Evolutionary conservation across 2,113 vertebrate genomes (phyloP), one percentile per base, ranked within the genome.

Genomic region (Neomonachus schauinslandi): DNA sequence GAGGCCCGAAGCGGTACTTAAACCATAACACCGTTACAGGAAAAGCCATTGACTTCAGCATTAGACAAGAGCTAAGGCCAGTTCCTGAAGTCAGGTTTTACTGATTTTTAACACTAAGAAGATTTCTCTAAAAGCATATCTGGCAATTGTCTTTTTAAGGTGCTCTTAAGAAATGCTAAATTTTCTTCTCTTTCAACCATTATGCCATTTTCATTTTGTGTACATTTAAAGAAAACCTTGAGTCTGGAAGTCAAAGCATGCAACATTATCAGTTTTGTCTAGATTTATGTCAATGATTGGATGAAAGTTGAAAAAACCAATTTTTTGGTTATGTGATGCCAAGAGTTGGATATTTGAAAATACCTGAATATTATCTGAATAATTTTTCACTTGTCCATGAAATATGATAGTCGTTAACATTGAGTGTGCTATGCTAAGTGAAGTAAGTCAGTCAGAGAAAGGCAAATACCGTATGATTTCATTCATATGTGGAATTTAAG

Each of bases 1-100:
- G 1, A 96, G 97, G 98, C 98, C 97, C 88, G 94, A 80, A 98
- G 97, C 97, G 94, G 74, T 96, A 81, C 93, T 99, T 98, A 98
- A 97, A 97, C 91, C 82, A 2, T 86, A 98, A 97, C 83, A 72
- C 69, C 8, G 0, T 97, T 96, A 98, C 97, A 98, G 98, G 94
- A 98, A 76, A 19, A 94, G 72, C 87, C 98, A 98, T 98, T 98
- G 98, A 98, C 98, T 98, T 98, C 14, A 31, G 94, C 57, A 95
- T 98, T 97, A 98, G 24, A 95, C 86, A 89, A 65, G 94, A 83
- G 33, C 77, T 96, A 81, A 98, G 83, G 86, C 59, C 33, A 12
- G 94, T 96, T 97, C 98, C 51, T 96, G 15, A 94, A 98, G 94
- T 93, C 33, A 79, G n/a, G 12, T 97, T 98, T 98, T 94, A 96